phyloP scores from a whole-genome alignment of 2,113 vertebrate genomes.

The Pithys albifrons region DNA sequence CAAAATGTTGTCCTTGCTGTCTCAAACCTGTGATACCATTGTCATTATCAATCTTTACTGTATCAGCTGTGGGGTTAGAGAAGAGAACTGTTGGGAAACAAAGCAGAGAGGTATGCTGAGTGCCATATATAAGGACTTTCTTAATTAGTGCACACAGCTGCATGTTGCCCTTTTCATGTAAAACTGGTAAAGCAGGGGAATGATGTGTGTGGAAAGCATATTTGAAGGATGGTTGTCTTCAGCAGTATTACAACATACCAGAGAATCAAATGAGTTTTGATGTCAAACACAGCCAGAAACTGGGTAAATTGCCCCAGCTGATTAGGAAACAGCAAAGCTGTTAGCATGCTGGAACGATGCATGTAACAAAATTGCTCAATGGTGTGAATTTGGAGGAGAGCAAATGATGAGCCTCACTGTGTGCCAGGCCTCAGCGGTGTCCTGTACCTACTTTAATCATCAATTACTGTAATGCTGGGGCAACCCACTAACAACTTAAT shows the following conservation, averaged over 20 bases:
- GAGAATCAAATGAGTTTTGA: conserved; percentile 7
- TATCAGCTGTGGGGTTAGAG: background rate
- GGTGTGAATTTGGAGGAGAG: conserved; percentile 16
- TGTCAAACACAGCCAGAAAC: conserved; percentile 13
- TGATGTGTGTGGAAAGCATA: background rate
- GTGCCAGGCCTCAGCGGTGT: background rate
- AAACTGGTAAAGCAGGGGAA: background rate
- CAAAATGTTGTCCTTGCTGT: fast-evolving
- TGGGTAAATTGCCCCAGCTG: conserved; percentile 2
- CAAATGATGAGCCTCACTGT: background rate
- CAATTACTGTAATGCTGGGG: conserved; percentile 15
- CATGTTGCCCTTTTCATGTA: background rate
- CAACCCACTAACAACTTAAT: conserved; percentile 19
- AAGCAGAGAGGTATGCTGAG: background rate
- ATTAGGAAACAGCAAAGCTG: conserved; percentile 7
- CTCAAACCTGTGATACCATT: background rate
- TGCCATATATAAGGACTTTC: background rate
- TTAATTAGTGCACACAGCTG: background rate
- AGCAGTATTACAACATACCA: background rate
- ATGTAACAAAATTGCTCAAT: background rate
- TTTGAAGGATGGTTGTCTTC: background rate
- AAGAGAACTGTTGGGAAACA: background rate
- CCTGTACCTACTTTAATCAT: background rate
- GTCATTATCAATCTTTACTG: background rate
- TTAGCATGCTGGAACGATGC: background rate